A percentile compares a stretch with the other conserved stretches of the same genome.
phyloP scores from a whole-genome alignment of 1,140 invertebrate species.

The Drepana arcuata region DNA sequence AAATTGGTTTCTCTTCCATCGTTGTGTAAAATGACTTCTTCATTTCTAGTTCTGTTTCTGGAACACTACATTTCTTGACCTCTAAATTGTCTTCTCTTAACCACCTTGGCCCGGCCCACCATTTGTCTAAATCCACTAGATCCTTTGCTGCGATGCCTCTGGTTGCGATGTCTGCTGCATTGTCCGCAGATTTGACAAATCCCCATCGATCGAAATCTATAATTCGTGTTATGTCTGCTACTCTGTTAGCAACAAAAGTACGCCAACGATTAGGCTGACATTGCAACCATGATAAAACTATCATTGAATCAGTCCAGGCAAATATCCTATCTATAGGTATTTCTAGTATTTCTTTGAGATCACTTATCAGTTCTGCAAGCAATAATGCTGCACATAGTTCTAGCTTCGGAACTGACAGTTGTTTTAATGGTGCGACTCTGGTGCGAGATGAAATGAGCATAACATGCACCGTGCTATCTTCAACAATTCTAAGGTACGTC shows the following conservation, averaged over 20 bases:
- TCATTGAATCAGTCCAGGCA: constrained; percentile 49
- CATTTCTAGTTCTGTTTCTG: constrained; percentile 15
- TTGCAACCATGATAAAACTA: constrained; percentile 27
- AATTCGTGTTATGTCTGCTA: constrained; percentile 35
- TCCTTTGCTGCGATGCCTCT: constrained; percentile 25
- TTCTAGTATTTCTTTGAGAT: constrained; percentile 17
- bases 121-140: constrained; percentile 6
- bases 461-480: constrained; percentile 13
- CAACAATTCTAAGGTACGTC: constrained; percentile 16
- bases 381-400: constrained; percentile 38
- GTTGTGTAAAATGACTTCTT: constrained; percentile 7
- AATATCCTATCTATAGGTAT: constrained; percentile 23
- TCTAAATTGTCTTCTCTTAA: constrained; percentile 8
- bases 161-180: constrained; percentile 49
- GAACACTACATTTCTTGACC: constrained; percentile 6
- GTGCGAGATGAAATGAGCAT: constrained; percentile 13
- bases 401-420: constrained; percentile 22
- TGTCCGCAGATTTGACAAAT: constrained; percentile 31
- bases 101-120: constrained; percentile 18
- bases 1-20: constrained; percentile 7
- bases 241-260: constrained; percentile 46
- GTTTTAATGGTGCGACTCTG: constrained; percentile 29
- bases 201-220: constrained; percentile 26
- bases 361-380: constrained; percentile 16
- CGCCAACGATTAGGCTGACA: constrained; percentile 21